Base-by-base conservation (phyloP, 2,113 vertebrate genomes). In the Crypturellus undulatus region DNA sequence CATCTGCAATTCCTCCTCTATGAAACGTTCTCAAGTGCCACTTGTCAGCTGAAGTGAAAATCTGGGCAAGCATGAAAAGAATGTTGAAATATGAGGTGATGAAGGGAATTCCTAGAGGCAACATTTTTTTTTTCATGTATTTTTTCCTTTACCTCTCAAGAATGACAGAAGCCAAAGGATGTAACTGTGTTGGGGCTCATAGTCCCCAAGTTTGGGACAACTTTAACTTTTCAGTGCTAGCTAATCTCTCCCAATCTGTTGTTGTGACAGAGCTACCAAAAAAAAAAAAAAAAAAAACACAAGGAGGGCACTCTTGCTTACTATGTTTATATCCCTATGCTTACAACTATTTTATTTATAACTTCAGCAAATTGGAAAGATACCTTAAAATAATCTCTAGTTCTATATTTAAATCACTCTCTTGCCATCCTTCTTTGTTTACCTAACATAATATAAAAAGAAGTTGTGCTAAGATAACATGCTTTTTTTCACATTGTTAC, bases 191-290 rank as follows among this genome's bases (percentile, higher is more conserved):
- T 1, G 0, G 8, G 28, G 52, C 87, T 60, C 30, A 69, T 40
- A 51, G 26, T 47, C 18, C 34, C 34, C 73, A 28, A 5, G 1
- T 70, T 40, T 83, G 9, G 34, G 30, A 63, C n/a, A 52, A 12
- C 62, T 86, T 86, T 80, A 52, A 12, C 62, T 86, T 86, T 84
- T 94, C 54, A 49, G 9, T 43, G 25, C 69, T 75, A 43, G 19
- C 59, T 80, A 58, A 47, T 65, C 56, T 34, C 6, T 72, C 52
- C 82, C 49, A 58, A 5, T 58, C 42, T 82, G 52, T 47, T 45
- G 9, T 38, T 79, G 14, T 24, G 6, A 59, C 32, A 85, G 34
- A 77, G 34, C 22, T 72, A 54, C 30, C 88, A 43, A 82, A 76
- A 20, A 59, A 43, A 12, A 0, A 0, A 12, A 75, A 43, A 82